Percentiles rank a stretch among this genome's conserved stretches.
Evolutionary conservation across 2,113 vertebrate species (phyloP).

Genomic region (Herpailurus yagouaroundi): DNA sequence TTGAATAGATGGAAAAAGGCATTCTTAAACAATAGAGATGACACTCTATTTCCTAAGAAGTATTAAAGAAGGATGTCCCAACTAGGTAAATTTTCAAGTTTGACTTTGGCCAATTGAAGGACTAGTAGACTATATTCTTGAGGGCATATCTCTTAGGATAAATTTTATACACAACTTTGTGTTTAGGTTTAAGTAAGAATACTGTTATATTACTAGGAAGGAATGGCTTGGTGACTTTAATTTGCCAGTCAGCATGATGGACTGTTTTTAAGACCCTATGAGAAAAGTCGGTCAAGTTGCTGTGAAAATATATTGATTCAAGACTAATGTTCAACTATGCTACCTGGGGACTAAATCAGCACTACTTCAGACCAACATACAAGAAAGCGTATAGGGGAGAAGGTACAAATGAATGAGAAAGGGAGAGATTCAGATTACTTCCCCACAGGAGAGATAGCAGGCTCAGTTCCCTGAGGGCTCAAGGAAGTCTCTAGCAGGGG

Average conservation of each 20-base stretch:
- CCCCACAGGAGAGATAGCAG: not conserved
- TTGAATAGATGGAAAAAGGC: not conserved
- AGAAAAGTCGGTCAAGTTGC: not conserved
- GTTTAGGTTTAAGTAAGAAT: not conserved
- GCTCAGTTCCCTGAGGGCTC: not conserved
- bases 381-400: not conserved
- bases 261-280: not conserved
- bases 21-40: not conserved
- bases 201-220: not conserved
- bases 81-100: not conserved
- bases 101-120: not conserved
- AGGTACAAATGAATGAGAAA: not conserved
- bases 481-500: not conserved
- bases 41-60: not conserved
- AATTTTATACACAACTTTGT: not conserved
- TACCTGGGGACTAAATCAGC: not conserved
- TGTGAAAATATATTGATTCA: not conserved
- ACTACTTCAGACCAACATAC: not conserved
- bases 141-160: not conserved
- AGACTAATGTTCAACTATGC: not conserved
- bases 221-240: not conserved
- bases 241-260: not conserved
- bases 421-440: not conserved
- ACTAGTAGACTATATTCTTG: not conserved
- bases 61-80: not conserved